These are phyloP conservation scores for Parazoanthus atlanticus DNA, from an alignment of 92 coral and sea anemone genomes.

Conservation along the genomic window DNA sequence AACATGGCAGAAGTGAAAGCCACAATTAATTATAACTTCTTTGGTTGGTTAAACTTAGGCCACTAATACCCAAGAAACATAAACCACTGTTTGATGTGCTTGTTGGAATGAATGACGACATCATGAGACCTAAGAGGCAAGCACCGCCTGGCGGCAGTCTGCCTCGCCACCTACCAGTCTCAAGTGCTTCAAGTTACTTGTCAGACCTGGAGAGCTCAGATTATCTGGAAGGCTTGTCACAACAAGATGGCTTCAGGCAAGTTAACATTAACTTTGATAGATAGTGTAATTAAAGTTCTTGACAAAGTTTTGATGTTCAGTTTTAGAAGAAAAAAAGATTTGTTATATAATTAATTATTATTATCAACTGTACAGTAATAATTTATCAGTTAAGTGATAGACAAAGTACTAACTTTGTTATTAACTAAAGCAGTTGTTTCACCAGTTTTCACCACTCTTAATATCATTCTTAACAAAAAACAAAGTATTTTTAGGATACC, in stretches of 20 bases:
- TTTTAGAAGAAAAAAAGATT: no score
- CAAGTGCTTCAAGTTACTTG: constrained; percentile 42
- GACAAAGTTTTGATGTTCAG: no score
- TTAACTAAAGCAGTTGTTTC: no score
- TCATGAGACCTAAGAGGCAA: constrained; percentile 35
- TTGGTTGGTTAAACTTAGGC: background rate
- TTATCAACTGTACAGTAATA: no score
- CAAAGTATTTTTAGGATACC: no score
- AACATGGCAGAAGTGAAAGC: background rate
- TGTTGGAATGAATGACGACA: constrained; percentile 66
- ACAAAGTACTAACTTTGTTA: no score
- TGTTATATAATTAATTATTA: no score
- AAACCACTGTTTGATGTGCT: constrained; percentile 81
- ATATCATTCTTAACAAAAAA: no score
- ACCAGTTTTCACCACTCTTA: no score
- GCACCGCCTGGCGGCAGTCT: constrained; percentile 52
- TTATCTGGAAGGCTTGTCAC: constrained; percentile 7
- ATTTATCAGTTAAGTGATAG: no score
- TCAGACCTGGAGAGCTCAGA: constrained; percentile 23
- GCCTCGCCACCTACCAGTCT: constrained; percentile 36
- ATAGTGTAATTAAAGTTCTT: no score
- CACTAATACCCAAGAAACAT: constrained; percentile 69
- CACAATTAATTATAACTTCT: background rate
- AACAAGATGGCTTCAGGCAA: constrained; percentile 30
- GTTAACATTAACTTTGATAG: background rate